Base-by-base conservation (phyloP, 2,888 invertebrate genomes). In the Volucella zonaria region DNA sequence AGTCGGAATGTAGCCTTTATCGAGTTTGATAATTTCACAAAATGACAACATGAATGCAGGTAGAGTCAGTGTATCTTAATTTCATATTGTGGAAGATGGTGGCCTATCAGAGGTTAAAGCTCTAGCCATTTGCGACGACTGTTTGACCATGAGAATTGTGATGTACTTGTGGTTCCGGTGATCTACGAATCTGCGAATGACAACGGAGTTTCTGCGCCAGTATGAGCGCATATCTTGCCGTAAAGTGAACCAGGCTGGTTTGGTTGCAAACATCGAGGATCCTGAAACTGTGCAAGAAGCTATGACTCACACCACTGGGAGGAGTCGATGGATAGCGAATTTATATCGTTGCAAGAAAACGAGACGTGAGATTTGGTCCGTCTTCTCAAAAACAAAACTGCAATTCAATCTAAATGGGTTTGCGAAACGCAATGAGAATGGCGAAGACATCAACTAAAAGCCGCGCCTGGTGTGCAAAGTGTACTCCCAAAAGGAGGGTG, bases 281-380 rank as follows among this genome's bases (percentile, higher is more conserved):
- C 86, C 87, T 31, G 31, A 64, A 47, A 62, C 77, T 42, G 85
- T 78, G 52, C 12, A 71, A 51, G 86, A 88, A 15, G 88, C 87
- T 23, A 11, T 87, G 38, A 87, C 18, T 51, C 73, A 31, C n/a
- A 70, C 38, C 8, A 87, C 8, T 87, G 87, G 88, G 81, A 78
- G 31, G 18, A 75, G 14, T 86, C 87, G 12, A 87, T 88, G 70
- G 56, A 87, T 42, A 86, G 86, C 1, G 82, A 87, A 59, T 49
- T 77, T 12, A 49, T 61, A 38, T 87, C 82, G 6, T 74, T 86
- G n/a, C 43, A 68, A 3, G 42, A 45, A 23, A 87, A 87, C 75
- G 23, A 81, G 9, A 86, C 85, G 8, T 88, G 87, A 83, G 47
- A 61, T 42, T 43, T 82, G 18, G 79, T 86, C 11, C 58, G 79